These are phyloP conservation scores for Autographa pulchrina DNA, from an alignment of 2,888 invertebrate genomes.

Conservation along the genomic window DNA sequence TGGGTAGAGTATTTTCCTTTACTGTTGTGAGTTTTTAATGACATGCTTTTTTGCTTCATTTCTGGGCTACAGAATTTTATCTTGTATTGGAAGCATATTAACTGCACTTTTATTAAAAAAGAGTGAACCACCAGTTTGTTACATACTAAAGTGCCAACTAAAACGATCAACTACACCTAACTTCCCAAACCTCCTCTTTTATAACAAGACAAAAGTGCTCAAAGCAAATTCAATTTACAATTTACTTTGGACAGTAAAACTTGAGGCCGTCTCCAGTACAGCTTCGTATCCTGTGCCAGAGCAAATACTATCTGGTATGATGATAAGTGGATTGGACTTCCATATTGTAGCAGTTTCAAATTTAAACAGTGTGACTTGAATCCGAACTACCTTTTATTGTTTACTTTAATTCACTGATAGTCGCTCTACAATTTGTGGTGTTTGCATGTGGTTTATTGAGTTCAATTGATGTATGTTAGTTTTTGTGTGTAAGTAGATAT, in stretches of 20 bases:
- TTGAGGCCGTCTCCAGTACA: conserved; percentile 39
- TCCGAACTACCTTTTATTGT: conserved; percentile 50
- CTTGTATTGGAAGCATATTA: too few species aligned
- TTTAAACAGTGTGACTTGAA: conserved; percentile 75
- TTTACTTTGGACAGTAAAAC: conserved; percentile 44
- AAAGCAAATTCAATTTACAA: conserved; percentile 44
- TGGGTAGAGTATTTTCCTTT: too few species aligned
- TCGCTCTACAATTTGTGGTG: conserved; percentile 34
- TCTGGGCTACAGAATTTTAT: too few species aligned
- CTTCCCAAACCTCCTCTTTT: conserved; percentile 11
- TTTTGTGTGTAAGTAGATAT: too few species aligned
- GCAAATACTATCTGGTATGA: conserved; percentile 69
- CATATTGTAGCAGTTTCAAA: conserved; percentile 77
- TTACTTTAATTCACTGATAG: conserved; percentile 61
- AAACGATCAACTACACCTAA: background rate
- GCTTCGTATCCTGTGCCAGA: conserved; percentile 56
- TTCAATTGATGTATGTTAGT: background rate
- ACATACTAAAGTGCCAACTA: background rate
- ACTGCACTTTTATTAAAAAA: too few species aligned
- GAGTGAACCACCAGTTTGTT: too few species aligned
- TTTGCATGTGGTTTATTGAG: background rate
- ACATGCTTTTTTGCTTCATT: too few species aligned
- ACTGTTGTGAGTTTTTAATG: too few species aligned
- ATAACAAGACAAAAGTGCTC: conserved; percentile 21
- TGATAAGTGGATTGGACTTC: conserved; percentile 79